A percentile compares a stretch with the other conserved stretches of the same genome.
Evolutionary conservation across 2,113 vertebrate species (phyloP).

Genomic region (Elephantulus edwardii): DNA sequence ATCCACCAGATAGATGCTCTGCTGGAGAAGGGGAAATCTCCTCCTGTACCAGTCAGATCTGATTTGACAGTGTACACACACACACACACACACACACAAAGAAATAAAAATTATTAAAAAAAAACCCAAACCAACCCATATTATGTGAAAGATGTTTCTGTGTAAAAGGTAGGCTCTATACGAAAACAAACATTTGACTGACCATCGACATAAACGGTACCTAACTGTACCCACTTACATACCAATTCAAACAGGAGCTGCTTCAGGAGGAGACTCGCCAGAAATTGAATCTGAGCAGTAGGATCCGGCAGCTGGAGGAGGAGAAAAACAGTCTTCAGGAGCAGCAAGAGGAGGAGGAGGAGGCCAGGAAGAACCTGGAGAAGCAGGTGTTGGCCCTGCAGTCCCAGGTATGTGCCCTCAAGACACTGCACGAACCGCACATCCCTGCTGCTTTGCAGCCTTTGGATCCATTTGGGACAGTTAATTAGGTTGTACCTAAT

Average conservation of each 20-base stretch:
- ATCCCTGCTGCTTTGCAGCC: accelerated
- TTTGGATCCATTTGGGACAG: background rate
- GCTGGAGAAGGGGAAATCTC: too few relatives aligned
- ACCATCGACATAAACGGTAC: too few relatives aligned
- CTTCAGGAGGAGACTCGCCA: constrained; percentile 98
- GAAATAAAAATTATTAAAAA: too few relatives aligned
- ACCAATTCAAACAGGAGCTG: constrained; percentile 86
- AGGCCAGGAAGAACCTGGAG: constrained; percentile 92
- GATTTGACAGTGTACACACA: too few relatives aligned
- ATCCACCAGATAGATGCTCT: too few relatives aligned
- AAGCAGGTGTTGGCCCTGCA: constrained; percentile 93
- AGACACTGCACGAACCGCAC: background rate
- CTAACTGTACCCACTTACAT: too few relatives aligned
- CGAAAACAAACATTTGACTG: too few relatives aligned
- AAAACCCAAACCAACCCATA: too few relatives aligned
- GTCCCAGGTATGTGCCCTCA: constrained; percentile 87
- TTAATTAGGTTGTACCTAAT: constrained; percentile 48
- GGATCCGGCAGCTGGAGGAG: constrained; percentile 95
- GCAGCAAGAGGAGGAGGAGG: constrained; percentile 98
- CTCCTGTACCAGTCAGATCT: too few relatives aligned
- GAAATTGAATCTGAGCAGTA: constrained; percentile 95
- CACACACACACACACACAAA: too few relatives aligned
- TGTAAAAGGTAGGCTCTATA: too few relatives aligned
- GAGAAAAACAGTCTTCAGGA: constrained; percentile 95
- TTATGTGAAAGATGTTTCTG: background rate